Base-by-base conservation (phyloP, 2,888 invertebrate genomes). In the Eupithecia centaureata region DNA sequence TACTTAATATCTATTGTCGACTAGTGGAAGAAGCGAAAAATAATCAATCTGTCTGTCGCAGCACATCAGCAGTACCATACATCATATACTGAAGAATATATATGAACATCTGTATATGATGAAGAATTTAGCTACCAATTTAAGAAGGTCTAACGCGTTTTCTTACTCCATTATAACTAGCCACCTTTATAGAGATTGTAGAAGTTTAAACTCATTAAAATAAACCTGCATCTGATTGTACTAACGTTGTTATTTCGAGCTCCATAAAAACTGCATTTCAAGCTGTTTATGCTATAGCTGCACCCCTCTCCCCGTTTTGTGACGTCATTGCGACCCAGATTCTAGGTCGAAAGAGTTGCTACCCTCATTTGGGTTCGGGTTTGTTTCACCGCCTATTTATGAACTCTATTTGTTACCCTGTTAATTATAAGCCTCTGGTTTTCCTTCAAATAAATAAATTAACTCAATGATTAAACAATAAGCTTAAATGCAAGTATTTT, bases 321-420 rank as follows among this genome's bases (percentile, higher is more conserved):
- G 73, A 73, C 69, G 68, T 71, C 67, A 65, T 22, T 54, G 38
- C 18, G 73, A 52, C 67, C 73, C 63, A 73, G 61, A 69, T 73
- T 69, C 63, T 18, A 62, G 47, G 62, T 60, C 62, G 60, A 69
- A 69, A 65, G 68, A 65, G 65, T 69, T 59, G 68, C 68, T 42
- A 68, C 57, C 65, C 65, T 28, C 56, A 62, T 63, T 65, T 63
- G 65, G 52, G 65, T 68, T 42, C 62, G 42, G 33, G 42, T 54
- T 30, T 30, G 4, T 30, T 15, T 30, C 30, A 30, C 10, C 30
- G 30, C n/a, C 22, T 47, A 47, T 47, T 47, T n/a, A n/a, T n/a
- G n/a, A n/a, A n/a, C n/a, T n/a, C n/a, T n/a, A n/a, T n/a, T n/a
- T n/a, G n/a, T n/a, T n/a, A n/a, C n/a, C n/a, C n/a, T n/a, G n/a